These are phyloP conservation scores for Drosophila siamana DNA, from an alignment of 2,888 invertebrate genomes.

Conservation along the genomic window DNA sequence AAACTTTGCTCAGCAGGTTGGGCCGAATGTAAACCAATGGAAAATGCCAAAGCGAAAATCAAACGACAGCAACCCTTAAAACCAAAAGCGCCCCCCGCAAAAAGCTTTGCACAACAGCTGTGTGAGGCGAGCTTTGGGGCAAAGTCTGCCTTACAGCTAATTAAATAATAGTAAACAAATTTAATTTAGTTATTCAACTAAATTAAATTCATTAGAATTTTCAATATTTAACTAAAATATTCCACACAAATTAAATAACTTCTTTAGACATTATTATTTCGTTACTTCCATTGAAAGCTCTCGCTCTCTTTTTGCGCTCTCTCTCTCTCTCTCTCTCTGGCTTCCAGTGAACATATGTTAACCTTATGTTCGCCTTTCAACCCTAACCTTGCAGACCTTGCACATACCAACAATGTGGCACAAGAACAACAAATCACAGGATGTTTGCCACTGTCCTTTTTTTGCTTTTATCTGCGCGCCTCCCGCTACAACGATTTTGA, in stretches of 20 bases:
- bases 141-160: background rate
- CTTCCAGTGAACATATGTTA: slow-evolving; percentile 66
- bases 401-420: slow-evolving; percentile 50
- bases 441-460: slow-evolving; percentile 27
- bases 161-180: background rate
- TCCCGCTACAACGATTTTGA: slow-evolving; percentile 22
- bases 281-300: slow-evolving; percentile 42
- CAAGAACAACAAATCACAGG: slow-evolving; percentile 26
- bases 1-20: slow-evolving; percentile 21
- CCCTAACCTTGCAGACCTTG: slow-evolving; percentile 75
- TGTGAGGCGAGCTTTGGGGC: background rate
- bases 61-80: slow-evolving; percentile 50
- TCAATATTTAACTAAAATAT: background rate
- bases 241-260: background rate
- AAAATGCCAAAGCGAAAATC: slow-evolving; percentile 52
- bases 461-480: slow-evolving; percentile 6
- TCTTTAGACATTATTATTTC: background rate
- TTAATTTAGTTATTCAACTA: no score
- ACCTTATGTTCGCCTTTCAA: slow-evolving; percentile 61
- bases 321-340: slow-evolving; percentile 27
- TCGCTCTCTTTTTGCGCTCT: slow-evolving; percentile 20
- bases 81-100: slow-evolving; percentile 42
- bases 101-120: slow-evolving; percentile 60
- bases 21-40: slow-evolving; percentile 69
- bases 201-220: background rate